Evolutionary conservation across 2,888 invertebrate species (phyloP).

Genomic region (Theodoxus fluviatilis): DNA sequence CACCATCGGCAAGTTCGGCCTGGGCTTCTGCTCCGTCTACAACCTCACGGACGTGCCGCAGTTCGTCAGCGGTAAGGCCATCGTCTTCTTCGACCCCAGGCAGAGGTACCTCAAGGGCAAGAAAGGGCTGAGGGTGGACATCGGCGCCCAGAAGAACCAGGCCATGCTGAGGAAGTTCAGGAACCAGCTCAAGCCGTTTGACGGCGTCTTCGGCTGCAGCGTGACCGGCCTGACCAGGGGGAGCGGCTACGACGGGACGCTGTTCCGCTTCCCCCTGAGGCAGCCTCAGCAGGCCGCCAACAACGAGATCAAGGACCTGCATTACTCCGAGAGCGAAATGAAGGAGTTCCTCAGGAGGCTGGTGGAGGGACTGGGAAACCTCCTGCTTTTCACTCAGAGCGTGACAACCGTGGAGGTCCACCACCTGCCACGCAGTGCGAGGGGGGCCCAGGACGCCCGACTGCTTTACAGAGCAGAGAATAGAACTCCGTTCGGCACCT

Average conservation of each 20-base stretch:
- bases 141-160: slow-evolving; percentile 31
- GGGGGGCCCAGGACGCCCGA: slow-evolving; percentile 21
- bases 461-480: slow-evolving; percentile 18
- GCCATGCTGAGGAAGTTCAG: slow-evolving; percentile 33
- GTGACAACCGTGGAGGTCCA: slow-evolving; percentile 45
- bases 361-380: slow-evolving; percentile 42
- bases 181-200: slow-evolving; percentile 50
- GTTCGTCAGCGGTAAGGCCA: slow-evolving; percentile 53
- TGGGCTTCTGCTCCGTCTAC: slow-evolving; percentile 62
- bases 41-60: slow-evolving; percentile 62
- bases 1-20: slow-evolving; percentile 57
- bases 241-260: slow-evolving; percentile 44
- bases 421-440: slow-evolving; percentile 39
- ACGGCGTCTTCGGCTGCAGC: slow-evolving; percentile 45
- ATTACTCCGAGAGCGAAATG: slow-evolving; percentile 47
- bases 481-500: neutral
- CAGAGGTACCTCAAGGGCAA: slow-evolving; percentile 47
- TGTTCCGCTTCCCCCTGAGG: slow-evolving; percentile 60
- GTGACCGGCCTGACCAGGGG: slow-evolving; percentile 24
- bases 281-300: slow-evolving; percentile 45
- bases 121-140: slow-evolving; percentile 43
- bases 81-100: slow-evolving; percentile 62
- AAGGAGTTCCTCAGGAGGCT: slow-evolving; percentile 45
- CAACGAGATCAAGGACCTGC: slow-evolving; percentile 51
- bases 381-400: slow-evolving; percentile 61